Conservation (phyloP, 2,888 invertebrate genomes). For the Acleris cristana region DNA sequence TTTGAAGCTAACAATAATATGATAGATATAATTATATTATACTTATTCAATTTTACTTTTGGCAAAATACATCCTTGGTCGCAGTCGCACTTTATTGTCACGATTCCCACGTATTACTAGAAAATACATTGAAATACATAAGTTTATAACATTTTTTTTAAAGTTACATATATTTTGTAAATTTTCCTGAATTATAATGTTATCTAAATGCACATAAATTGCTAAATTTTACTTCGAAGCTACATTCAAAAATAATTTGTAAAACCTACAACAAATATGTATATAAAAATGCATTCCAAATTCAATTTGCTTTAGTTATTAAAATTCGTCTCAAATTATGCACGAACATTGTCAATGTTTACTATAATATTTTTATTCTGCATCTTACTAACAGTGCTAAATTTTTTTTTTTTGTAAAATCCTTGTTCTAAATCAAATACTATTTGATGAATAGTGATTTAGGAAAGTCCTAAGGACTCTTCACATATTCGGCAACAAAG, state of each 20-base stretch:
- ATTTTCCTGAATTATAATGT: conserved; percentile 18
- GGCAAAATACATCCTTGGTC: conserved; percentile 45
- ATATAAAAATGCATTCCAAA: conserved; percentile 15
- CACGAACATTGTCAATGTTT: not conserved
- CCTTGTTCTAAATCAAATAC: too few species aligned
- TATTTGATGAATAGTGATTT: too few species aligned
- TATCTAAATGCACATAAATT: conserved; percentile 6
- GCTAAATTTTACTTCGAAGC: not conserved
- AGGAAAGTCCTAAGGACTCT: too few species aligned
- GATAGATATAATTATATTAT: conserved; percentile 6
- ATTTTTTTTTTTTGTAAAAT: too few species aligned
- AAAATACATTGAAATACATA: conserved; percentile 25
- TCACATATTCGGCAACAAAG: too few species aligned
- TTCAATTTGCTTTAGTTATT: not conserved
- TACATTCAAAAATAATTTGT: not conserved
- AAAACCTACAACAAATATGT: conserved; percentile 9
- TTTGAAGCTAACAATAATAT: conserved; percentile 6
- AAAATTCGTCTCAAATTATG: conserved; percentile 3
- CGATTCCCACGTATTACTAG: conserved; percentile 40
- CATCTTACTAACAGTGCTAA: too few species aligned
- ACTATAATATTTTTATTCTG: not conserved
- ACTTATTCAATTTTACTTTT: conserved; percentile 37
- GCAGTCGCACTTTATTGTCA: conserved; percentile 55
- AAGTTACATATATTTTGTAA: conserved; percentile 12
- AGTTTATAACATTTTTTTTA: not conserved